phyloP scores from a whole-genome alignment of 1,140 invertebrate genomes.

The Bombus sylvicola region DNA sequence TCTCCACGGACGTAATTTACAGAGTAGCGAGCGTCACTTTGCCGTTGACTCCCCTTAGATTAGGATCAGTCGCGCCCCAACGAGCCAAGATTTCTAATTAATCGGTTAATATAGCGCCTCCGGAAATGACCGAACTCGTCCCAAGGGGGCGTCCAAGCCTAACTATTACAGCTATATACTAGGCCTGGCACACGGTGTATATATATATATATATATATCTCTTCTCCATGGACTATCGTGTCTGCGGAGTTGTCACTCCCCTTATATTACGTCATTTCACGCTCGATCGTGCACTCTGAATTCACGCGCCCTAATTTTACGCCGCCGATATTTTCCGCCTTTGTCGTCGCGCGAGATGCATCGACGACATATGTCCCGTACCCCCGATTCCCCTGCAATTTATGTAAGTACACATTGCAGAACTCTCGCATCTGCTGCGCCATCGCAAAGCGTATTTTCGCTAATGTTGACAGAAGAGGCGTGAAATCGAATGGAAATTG shows the following conservation, averaged over 20 bases:
- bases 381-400: constrained; percentile 55
- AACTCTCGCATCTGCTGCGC: constrained; percentile 56
- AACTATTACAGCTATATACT: constrained; percentile 27
- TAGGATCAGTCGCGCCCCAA: constrained; percentile 16
- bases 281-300: constrained; percentile 65
- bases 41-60: constrained; percentile 12
- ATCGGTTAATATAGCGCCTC: constrained; percentile 44
- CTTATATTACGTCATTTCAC: constrained; percentile 66
- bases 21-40: background rate
- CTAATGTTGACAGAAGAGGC: constrained; percentile 41
- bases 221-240: constrained; percentile 6
- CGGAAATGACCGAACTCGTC: constrained; percentile 46
- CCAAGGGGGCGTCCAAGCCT: constrained; percentile 28
- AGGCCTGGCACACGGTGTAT: too few relatives aligned
- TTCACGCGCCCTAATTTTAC: constrained; percentile 63
- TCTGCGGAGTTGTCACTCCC: constrained; percentile 46
- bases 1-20: constrained; percentile 26
- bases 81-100: constrained; percentile 54
- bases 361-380: constrained; percentile 64
- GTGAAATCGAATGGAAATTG: constrained; percentile 63
- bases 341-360: constrained; percentile 57
- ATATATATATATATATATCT: background rate
- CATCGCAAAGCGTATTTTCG: constrained; percentile 31
- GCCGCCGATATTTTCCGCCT: constrained; percentile 62
- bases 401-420: constrained; percentile 63